phyloP scores from a whole-genome alignment of 2,888 invertebrate genomes.

The Pilophorus perplexus region DNA sequence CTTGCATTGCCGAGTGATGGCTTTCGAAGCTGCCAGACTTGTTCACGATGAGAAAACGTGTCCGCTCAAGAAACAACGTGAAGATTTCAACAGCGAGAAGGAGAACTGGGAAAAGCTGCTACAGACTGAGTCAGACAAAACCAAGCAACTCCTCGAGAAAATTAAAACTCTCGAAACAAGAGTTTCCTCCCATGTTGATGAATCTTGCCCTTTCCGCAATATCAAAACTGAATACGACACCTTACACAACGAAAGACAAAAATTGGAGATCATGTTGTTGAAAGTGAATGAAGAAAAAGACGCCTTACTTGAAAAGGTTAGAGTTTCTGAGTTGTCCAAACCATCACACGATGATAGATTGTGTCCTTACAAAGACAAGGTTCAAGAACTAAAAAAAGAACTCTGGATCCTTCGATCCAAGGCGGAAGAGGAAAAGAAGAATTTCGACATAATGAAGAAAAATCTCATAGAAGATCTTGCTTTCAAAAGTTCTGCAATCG shows the following conservation, averaged over 20 bases:
- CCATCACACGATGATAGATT: slow-evolving; percentile 9
- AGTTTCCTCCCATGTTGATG: neutral
- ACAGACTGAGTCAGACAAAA: too few species aligned
- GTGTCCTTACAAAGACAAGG: slow-evolving; percentile 20
- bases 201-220: too few species aligned
- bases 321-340: neutral
- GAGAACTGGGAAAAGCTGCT: too few species aligned
- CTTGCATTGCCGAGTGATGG: too few species aligned
- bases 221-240: neutral
- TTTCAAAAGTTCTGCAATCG: slow-evolving; percentile 28
- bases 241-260: neutral
- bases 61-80: too few species aligned
- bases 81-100: too few species aligned
- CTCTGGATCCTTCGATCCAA: neutral
- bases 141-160: neutral
- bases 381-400: slow-evolving; percentile 22
- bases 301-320: neutral
- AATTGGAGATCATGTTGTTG: neutral
- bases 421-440: slow-evolving; percentile 10
- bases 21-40: too few species aligned
- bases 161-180: neutral
- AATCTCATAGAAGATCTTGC: slow-evolving; percentile 42
- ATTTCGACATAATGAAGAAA: slow-evolving; percentile 33
- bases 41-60: too few species aligned
- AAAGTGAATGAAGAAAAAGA: neutral